phyloP scores from a whole-genome alignment of 2,797 vertebrate species.

The Pogonophryne albipinna region DNA sequence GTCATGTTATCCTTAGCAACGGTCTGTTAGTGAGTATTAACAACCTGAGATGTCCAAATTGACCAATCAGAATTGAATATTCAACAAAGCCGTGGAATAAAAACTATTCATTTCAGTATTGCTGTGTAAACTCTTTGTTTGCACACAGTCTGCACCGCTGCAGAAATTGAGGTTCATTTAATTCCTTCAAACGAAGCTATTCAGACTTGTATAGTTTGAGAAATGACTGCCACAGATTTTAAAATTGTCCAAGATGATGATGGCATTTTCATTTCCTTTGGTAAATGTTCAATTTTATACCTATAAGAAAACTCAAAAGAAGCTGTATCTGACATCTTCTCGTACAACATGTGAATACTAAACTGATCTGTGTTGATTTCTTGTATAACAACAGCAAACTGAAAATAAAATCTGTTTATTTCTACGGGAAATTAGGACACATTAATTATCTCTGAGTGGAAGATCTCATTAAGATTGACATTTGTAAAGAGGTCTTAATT shows the following conservation, averaged over 20 bases:
- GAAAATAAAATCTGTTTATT: background rate
- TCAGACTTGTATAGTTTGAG: background rate
- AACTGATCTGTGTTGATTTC: background rate
- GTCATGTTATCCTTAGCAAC: too few species aligned
- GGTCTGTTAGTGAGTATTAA: too few species aligned
- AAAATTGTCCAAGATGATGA: background rate
- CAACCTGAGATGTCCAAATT: too few species aligned
- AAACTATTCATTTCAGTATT: too few species aligned
- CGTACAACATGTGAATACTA: background rate
- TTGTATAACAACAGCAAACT: too few species aligned
- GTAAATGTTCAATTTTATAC: background rate
- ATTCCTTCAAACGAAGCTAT: background rate
- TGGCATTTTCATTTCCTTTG: background rate
- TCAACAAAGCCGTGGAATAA: too few species aligned
- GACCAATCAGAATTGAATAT: too few species aligned
- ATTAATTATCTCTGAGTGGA: constrained; percentile 9
- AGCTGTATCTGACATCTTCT: background rate
- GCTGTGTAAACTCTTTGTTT: too few species aligned
- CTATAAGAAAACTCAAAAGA: too few species aligned
- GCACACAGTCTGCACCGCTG: background rate
- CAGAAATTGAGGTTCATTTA: background rate
- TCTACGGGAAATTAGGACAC: constrained; percentile 16
- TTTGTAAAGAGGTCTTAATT: constrained; percentile 34
- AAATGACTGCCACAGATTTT: background rate
- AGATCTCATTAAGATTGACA: constrained; percentile 39